Conservation (phyloP, 2,113 vertebrate species). For the Setophaga petechia region DNA sequence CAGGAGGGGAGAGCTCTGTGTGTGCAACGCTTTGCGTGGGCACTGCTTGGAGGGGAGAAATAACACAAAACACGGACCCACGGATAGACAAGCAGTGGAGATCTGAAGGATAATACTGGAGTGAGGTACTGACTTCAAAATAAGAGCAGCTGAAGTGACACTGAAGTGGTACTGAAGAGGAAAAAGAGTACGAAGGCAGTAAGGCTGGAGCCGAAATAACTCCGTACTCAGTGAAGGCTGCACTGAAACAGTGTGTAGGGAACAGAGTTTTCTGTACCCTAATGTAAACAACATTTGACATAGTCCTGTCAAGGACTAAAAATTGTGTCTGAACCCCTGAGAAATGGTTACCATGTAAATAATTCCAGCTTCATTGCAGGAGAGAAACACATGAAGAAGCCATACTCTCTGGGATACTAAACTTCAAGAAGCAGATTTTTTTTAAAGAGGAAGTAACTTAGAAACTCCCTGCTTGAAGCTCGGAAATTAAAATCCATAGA, state of each 20-base stretch:
- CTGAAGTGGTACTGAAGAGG: background rate
- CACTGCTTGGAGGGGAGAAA: background rate
- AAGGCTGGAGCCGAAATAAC: background rate
- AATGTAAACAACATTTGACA: conserved; percentile 35
- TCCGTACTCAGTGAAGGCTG: background rate
- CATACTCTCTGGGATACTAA: conserved; percentile 38
- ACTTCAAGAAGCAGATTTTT: conserved; percentile 46
- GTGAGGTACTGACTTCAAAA: background rate
- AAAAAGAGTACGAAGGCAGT: background rate
- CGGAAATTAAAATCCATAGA: conserved; percentile 67
- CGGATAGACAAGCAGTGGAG: background rate
- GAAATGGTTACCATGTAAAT: conserved; percentile 47
- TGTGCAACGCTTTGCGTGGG: background rate
- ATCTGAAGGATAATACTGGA: background rate
- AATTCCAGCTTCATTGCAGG: conserved; percentile 33
- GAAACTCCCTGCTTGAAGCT: conserved; percentile 69
- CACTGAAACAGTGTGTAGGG: background rate
- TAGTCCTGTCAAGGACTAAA: conserved; percentile 14
- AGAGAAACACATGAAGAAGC: conserved; percentile 39
- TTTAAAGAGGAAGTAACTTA: conserved; percentile 58
- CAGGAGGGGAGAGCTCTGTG: background rate
- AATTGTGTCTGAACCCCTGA: conserved; percentile 27
- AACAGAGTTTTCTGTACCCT: background rate
- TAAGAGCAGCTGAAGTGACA: background rate
- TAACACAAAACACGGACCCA: background rate